Evolutionary conservation across 2,888 invertebrate species (phyloP).

Genomic region (Harmothoe impar): DNA sequence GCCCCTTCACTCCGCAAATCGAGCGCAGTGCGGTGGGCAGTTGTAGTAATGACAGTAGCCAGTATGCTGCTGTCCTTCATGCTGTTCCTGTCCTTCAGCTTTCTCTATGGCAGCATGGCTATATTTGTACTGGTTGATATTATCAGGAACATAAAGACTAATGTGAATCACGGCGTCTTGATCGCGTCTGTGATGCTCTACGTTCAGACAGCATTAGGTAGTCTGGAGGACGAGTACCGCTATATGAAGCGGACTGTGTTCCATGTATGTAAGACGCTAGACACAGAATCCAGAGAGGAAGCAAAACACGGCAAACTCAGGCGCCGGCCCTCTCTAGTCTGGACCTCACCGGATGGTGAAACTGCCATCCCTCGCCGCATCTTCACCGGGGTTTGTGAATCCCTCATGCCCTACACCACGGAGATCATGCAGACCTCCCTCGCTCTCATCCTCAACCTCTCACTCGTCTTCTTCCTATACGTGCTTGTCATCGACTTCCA

Average conservation of each 20-base stretch:
- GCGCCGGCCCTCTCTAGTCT: neutral
- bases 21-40: neutral
- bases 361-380: neutral
- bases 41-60: neutral
- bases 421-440: conserved; percentile 33
- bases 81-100: conserved; percentile 8
- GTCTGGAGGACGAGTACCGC: conserved; percentile 39
- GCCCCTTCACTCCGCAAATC: neutral
- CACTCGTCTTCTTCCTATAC: conserved; percentile 36
- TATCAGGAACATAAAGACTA: conserved; percentile 31
- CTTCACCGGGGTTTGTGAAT: conserved; percentile 25
- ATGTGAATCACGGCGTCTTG: conserved; percentile 31
- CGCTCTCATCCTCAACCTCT: neutral
- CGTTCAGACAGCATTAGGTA: neutral
- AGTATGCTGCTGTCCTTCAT: neutral
- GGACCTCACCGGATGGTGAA: conserved; percentile 46
- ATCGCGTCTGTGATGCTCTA: conserved; percentile 21
- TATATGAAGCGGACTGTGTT: conserved; percentile 20
- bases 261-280: conserved; percentile 33
- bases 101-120: conserved; percentile 44
- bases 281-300: neutral
- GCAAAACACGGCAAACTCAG: neutral
- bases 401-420: conserved; percentile 28
- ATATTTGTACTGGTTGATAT: conserved; percentile 22
- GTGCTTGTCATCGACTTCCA: conserved; percentile 38